Evolutionary conservation across 1,140 invertebrate genomes (phyloP).

Genomic region (Druon quercuslanigerum): DNA sequence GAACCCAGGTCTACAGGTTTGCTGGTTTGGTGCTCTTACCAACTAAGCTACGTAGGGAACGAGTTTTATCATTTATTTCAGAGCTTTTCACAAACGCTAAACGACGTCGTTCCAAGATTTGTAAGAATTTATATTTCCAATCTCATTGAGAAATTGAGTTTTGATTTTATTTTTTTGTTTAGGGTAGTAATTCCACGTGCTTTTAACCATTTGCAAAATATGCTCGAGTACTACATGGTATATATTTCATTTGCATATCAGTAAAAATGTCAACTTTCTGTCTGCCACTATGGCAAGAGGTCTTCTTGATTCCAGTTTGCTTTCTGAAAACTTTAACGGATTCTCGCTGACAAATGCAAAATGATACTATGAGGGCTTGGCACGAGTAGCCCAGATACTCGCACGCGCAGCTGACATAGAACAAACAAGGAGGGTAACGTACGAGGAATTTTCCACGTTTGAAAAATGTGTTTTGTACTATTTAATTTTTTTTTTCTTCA

Average conservation of each 20-base stretch:
- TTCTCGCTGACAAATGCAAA: constrained; percentile 15
- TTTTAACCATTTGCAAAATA: neutral
- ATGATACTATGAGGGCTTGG: constrained; percentile 5
- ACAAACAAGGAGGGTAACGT: neutral
- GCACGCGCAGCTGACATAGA: constrained; percentile 22
- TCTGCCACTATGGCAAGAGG: neutral
- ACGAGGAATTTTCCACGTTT: too few relatives aligned
- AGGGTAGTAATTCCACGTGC: neutral
- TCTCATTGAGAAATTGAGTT: too few relatives aligned
- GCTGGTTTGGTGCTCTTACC: too few relatives aligned
- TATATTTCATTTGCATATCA: constrained; percentile 2
- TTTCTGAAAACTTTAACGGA: neutral
- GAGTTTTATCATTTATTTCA: too few relatives aligned
- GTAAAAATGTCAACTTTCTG: neutral
- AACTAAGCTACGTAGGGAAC: too few relatives aligned
- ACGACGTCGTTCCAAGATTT: too few relatives aligned
- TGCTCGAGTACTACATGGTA: neutral
- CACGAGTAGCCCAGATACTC: neutral
- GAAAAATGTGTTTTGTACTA: too few relatives aligned
- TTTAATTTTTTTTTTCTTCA: too few relatives aligned
- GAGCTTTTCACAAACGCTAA: too few relatives aligned
- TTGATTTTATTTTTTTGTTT: too few relatives aligned
- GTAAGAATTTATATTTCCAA: too few relatives aligned
- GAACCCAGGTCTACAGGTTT: too few relatives aligned
- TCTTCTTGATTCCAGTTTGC: neutral